These are phyloP conservation scores for Saccopteryx bilineata DNA, from an alignment of 2,113 vertebrate species.

Conservation along the genomic window DNA sequence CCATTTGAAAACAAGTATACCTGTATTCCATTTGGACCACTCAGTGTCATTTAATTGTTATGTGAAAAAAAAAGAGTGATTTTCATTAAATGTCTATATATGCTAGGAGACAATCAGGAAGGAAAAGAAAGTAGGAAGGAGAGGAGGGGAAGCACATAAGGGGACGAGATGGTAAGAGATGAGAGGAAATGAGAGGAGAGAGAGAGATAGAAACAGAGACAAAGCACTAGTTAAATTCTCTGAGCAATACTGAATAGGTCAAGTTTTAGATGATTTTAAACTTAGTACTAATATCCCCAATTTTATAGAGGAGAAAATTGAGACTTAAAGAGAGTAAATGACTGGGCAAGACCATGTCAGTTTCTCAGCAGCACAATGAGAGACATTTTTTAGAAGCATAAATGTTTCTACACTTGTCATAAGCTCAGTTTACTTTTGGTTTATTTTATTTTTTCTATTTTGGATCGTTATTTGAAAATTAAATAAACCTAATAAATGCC, in stretches of 20 bases:
- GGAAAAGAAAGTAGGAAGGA: background rate
- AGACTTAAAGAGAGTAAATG: background rate
- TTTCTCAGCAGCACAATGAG: background rate
- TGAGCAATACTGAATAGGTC: background rate
- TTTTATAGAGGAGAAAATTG: background rate
- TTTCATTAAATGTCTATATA: background rate
- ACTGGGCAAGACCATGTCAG: background rate
- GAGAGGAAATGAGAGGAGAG: background rate
- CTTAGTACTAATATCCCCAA: background rate
- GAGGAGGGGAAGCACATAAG: background rate
- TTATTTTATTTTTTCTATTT: background rate
- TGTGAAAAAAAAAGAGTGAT: background rate
- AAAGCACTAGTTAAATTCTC: background rate
- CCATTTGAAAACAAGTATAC: background rate
- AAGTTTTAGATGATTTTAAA: background rate
- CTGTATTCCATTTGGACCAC: background rate
- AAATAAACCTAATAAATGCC: background rate
- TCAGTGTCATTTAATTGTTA: background rate
- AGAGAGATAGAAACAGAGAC: background rate
- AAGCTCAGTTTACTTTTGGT: background rate
- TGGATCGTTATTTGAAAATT: background rate
- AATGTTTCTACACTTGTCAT: background rate
- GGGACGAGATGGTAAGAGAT: background rate
- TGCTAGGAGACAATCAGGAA: background rate
- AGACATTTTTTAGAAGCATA: background rate